phyloP scores from a whole-genome alignment of 1,140 invertebrate species.

The Drosophila grimshawi region DNA sequence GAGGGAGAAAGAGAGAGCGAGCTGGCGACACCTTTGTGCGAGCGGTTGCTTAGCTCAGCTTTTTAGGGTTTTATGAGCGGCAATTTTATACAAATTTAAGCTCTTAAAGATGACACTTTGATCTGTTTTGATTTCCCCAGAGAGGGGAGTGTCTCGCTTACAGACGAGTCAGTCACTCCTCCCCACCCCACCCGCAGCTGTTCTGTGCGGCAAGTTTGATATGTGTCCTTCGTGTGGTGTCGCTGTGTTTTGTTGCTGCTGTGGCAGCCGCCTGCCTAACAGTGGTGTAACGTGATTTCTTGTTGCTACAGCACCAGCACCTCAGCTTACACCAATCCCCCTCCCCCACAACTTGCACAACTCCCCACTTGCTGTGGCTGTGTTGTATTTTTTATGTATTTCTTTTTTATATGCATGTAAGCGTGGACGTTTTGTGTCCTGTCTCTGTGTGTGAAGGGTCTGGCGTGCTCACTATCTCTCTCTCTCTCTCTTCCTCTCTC shows the following conservation, averaged over 20 bases:
- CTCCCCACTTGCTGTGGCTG: slow-evolving; percentile 13
- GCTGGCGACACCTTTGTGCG: slow-evolving; percentile 56
- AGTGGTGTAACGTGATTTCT: slow-evolving; percentile 75
- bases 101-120: slow-evolving; percentile 84
- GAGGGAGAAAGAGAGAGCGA: neutral
- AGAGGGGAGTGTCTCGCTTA: slow-evolving; percentile 16
- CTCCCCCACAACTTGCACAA: slow-evolving; percentile 18
- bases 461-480: neutral
- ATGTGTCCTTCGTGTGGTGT: slow-evolving; percentile 39
- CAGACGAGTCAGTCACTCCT: too few species aligned
- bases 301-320: slow-evolving; percentile 11
- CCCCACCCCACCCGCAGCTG: too few species aligned
- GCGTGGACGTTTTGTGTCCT: slow-evolving; percentile 22
- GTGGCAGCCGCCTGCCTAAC: slow-evolving; percentile 29
- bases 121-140: slow-evolving; percentile 83
- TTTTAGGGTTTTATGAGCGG: slow-evolving; percentile 60
- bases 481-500: neutral
- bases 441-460: slow-evolving; percentile 8
- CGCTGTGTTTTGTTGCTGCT: slow-evolving; percentile 3
- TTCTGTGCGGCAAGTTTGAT: slow-evolving; percentile 13
- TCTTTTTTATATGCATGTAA: slow-evolving; percentile 50
- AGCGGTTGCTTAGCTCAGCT: slow-evolving; percentile 28
- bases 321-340: neutral
- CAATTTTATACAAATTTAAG: slow-evolving; percentile 83
- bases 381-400: slow-evolving; percentile 51